Evolutionary conservation across 2,113 vertebrate species (phyloP), one percentile per base, ranked within the genome.

Genomic region (Brachirus orientalis): DNA sequence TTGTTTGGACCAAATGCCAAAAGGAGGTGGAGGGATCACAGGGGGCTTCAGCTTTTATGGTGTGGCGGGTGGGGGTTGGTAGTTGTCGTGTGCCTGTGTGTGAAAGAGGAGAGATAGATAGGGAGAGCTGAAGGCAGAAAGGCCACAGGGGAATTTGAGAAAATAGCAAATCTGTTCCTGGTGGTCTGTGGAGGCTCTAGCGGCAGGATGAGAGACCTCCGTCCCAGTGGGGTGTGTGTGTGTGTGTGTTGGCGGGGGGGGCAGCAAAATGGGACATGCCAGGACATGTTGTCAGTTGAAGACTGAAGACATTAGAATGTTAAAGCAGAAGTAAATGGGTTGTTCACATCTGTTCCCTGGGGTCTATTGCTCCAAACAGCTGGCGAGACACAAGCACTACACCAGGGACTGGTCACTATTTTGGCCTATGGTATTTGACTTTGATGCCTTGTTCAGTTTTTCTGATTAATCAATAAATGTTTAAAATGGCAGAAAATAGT

Each of bases 1-100:
- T 89, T 89, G 89, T 91, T 90, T 91, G 81, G 81, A 66, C 78
- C 86, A 85, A 91, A 90, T 89, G 89, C 85, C 84, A 75, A 55
- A 54, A 79, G 80, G 79, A 83, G 77, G 78, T 78, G 83, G 82
- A 80, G 65, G 68, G 79, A 79, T 68, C 61, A 47, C 67, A 52
- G 52, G 53, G 53, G 74, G 64, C 43, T 80, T 73, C 59, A 44
- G 83, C 79, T 86, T 79, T 88, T 87, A 86, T 75, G 69, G 80
- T 61, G 71, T 70, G 77, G 72, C 41, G 59, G 75, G 64, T 85
- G 88, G 86, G 82, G 83, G 83, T 84, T 83, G 87, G 82, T 79
- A 63, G 64, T 54, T 10, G 74, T 76, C 55, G 77, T 79, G 72
- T 84, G 77, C 56, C 73, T 80, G 79, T 77, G 84, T 52, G 79